Base-by-base conservation (phyloP, 2,797 vertebrate species). In the Coregonus sp. region DNA sequence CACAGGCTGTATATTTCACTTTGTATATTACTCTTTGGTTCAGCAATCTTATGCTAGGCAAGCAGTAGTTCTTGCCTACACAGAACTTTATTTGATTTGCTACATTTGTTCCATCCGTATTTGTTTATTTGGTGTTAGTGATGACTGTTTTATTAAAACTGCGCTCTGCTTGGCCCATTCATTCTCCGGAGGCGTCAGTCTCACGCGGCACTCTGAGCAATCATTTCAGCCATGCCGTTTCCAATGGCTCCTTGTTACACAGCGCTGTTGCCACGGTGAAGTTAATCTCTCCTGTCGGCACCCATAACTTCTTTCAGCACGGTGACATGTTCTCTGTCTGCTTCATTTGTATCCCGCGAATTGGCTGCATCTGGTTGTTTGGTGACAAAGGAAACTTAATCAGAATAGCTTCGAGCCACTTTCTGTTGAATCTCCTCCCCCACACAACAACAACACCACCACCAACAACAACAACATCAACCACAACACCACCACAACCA, bases 271-370 rank as follows among this genome's bases (percentile, higher is more conserved):
- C 31, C 72, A 63, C 59, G 76, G 14, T 78, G 29, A 76, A 50
- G 69, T 80, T 79, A 80, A 78, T 80, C 78, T 50, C 20, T 35
- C 7, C 67, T 70, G 70, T 82, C 68, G 40, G 47, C 73, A 47
- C 59, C 69, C 74, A 52, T 72, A 29, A 70, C 78, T 78, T 78
- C 74, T 73, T 68, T 82, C 76, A 70, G 70, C 72, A 40, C 61
- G 50, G 65, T 70, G 74, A 77, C 74, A 31, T 68, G 70, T 74
- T 81, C 69, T 56, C 50, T 54, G 63, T 65, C 56, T 20, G 1
- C 40, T 68, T 83, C 47, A 86, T 85, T 83, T 81, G 78, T 71
- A 82, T 81, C 40, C 47, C n/a, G 73, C 75, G 78, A 84, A 84
- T 80, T 84, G 73, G 54, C 68, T 75, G 65, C 66, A 78, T 83